These are phyloP conservation scores for Chymomyza costata DNA, from an alignment of 1,140 invertebrate species.

Conservation along the genomic window DNA sequence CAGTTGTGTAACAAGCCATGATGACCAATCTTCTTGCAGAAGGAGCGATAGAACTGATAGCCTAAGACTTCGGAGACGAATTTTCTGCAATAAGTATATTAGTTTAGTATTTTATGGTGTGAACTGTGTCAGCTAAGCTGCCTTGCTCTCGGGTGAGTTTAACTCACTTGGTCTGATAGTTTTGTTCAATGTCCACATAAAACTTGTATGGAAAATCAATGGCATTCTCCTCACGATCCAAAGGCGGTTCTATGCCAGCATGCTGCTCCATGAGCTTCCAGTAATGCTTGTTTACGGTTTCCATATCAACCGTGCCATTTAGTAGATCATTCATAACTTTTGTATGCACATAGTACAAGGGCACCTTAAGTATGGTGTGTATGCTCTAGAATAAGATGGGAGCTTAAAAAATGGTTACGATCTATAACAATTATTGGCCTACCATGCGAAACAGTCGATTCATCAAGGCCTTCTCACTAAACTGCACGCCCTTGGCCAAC, in stretches of 20 bases:
- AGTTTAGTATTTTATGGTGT: too few species aligned
- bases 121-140: too few species aligned
- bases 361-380: conserved; percentile 63
- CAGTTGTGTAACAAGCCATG: conserved; percentile 77
- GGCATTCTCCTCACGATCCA: conserved; percentile 76
- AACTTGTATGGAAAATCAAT: conserved; percentile 79
- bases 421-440: background rate
- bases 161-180: conserved; percentile 57
- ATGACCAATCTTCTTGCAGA: conserved; percentile 79
- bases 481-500: conserved; percentile 37
- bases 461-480: conserved; percentile 46
- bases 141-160: too few species aligned
- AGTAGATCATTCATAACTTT: conserved; percentile 67
- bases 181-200: conserved; percentile 66
- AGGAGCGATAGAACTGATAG: conserved; percentile 77
- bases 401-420: background rate
- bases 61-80: conserved; percentile 66
- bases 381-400: conserved; percentile 38
- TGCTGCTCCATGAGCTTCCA: conserved; percentile 78
- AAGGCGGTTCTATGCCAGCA: conserved; percentile 80
- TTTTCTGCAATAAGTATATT: conserved; percentile 62
- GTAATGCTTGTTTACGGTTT: conserved; percentile 78
- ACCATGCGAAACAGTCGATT: conserved; percentile 78
- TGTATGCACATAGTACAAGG: conserved; percentile 63
- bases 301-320: conserved; percentile 61